phyloP scores from a whole-genome alignment of 2,888 invertebrate species.

The Chrysotoxum bicinctum region DNA sequence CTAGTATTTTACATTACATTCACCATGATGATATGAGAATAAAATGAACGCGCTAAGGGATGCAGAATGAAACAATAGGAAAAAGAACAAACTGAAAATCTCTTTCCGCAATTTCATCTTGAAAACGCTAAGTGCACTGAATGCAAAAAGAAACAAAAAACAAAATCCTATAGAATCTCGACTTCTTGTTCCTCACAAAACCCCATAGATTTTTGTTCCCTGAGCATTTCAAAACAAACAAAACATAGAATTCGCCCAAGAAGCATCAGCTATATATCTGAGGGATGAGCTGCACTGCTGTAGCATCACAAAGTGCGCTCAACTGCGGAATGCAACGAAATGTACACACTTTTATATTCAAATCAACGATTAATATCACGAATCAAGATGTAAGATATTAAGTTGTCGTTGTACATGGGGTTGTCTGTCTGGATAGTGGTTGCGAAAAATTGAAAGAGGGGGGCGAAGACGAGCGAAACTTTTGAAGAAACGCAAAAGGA shows the following conservation, averaged over 20 bases:
- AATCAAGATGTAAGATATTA: constrained; percentile 49
- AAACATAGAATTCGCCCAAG: constrained; percentile 35
- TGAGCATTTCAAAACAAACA: constrained; percentile 51
- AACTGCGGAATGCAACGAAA: constrained; percentile 50
- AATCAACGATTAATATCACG: constrained; percentile 67
- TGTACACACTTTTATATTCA: constrained; percentile 65
- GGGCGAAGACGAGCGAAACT: background rate
- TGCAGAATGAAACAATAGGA: constrained; percentile 42
- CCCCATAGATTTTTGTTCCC: constrained; percentile 61
- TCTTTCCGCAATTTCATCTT: constrained; percentile 65
- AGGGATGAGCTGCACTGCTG: constrained; percentile 11
- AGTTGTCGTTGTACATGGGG: constrained; percentile 42
- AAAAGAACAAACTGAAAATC: constrained; percentile 44
- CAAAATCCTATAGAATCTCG: constrained; percentile 36
- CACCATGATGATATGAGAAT: constrained; percentile 24
- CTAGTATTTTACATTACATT: constrained; percentile 58
- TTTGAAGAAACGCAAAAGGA: background rate
- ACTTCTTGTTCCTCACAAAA: constrained; percentile 38
- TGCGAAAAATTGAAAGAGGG: background rate
- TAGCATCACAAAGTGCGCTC: constrained; percentile 18
- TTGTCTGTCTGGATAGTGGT: background rate
- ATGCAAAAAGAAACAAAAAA: constrained; percentile 12
- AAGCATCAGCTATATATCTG: constrained; percentile 10
- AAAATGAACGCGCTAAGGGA: constrained; percentile 46
- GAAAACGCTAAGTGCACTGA: constrained; percentile 53